Evolutionary conservation across 2,113 vertebrate species (phyloP).

Genomic region (Acrocephalus arundinaceus): DNA sequence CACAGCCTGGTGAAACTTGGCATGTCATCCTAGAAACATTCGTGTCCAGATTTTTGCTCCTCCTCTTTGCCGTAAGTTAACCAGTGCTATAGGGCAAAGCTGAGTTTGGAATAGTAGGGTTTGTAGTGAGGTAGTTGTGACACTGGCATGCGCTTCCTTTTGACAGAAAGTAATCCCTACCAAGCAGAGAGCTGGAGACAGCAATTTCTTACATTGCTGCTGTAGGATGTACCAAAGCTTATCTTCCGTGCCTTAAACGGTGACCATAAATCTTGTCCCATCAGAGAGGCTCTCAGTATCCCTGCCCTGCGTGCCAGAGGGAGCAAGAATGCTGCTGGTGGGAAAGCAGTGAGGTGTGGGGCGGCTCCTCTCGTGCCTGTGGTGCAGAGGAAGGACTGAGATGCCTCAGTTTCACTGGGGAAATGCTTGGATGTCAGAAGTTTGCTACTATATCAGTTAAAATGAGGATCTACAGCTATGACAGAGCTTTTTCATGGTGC

Average conservation of each 20-base stretch:
- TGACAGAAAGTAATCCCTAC: background rate
- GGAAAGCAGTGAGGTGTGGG: background rate
- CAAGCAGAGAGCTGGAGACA: background rate
- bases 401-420: background rate
- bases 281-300: background rate
- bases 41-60: background rate
- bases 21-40: background rate
- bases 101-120: background rate
- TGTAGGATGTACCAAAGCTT: background rate
- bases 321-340: background rate
- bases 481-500: background rate
- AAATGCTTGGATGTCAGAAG: background rate
- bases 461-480: background rate
- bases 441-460: background rate
- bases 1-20: background rate
- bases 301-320: background rate
- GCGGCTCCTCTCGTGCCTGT: background rate
- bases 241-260: background rate
- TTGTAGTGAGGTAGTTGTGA: background rate
- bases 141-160: background rate
- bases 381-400: background rate
- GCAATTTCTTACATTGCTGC: background rate
- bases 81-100: background rate
- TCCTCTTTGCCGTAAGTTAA: background rate
- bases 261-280: background rate